Conservation (phyloP, 23 tunicate genomes). For the Botrylloides violaceus region DNA sequence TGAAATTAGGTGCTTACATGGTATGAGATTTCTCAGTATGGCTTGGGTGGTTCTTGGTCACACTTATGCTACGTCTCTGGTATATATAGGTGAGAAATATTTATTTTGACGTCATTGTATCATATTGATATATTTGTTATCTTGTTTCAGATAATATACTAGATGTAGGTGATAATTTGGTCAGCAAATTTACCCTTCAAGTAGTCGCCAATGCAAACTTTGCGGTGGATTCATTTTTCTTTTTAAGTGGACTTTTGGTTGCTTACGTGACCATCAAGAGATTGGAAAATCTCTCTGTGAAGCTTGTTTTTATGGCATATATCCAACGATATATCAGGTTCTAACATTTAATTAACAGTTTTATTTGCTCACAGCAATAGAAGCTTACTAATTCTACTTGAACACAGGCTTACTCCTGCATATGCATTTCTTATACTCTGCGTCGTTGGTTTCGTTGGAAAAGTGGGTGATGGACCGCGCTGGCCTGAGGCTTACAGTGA, state of each 20-base stretch:
- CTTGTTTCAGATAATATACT: conserved; percentile 9
- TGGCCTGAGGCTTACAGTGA: conserved; percentile 2
- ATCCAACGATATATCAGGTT: conserved; percentile 67
- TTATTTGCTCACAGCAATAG: neutral
- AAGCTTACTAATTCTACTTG: too few relatives aligned
- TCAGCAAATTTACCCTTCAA: conserved; percentile 31
- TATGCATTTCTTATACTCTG: conserved; percentile 61
- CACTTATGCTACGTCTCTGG: conserved; percentile 15
- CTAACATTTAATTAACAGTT: neutral
- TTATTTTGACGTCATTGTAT: neutral
- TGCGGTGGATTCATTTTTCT: conserved; percentile 83
- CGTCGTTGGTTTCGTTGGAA: conserved; percentile 29
- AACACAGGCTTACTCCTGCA: conserved; percentile 79
- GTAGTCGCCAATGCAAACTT: conserved; percentile 52
- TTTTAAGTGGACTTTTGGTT: conserved; percentile 70
- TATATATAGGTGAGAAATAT: neutral
- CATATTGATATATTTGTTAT: neutral
- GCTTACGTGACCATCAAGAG: conserved; percentile 54
- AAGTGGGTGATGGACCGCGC: conserved; percentile 67
- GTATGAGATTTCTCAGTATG: conserved; percentile 84
- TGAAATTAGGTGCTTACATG: conserved; percentile 71
- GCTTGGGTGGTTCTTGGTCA: conserved; percentile 91
- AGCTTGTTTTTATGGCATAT: conserved; percentile 48
- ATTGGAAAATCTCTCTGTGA: neutral
- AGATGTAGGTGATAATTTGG: conserved; percentile 18